Evolutionary conservation across 2,113 vertebrate species (phyloP).

Genomic region (Carassius gibelio): DNA sequence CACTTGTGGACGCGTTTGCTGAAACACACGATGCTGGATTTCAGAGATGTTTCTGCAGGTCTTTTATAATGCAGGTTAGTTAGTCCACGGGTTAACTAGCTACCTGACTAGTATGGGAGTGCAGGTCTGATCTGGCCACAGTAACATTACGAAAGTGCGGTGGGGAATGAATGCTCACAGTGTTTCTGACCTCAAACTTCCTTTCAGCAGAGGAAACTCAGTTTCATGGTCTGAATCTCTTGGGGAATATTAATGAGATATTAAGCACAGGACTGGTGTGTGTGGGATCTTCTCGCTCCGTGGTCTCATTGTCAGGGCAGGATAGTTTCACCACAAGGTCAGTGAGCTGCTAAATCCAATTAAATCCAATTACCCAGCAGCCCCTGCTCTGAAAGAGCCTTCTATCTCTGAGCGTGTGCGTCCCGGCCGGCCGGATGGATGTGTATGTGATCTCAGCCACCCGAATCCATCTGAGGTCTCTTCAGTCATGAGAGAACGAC

Average conservation of each 20-base stretch:
- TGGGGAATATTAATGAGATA: not conserved
- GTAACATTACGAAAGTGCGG: no score
- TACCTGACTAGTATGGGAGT: no score
- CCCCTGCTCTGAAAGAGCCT: slow-evolving; percentile 50
- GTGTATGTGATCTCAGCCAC: not conserved
- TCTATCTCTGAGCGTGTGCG: slow-evolving; percentile 48
- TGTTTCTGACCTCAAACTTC: not conserved
- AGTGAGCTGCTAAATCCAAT: slow-evolving; percentile 67
- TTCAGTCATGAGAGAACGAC: not conserved
- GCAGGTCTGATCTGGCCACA: no score
- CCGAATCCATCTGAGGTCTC: not conserved
- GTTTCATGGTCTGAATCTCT: not conserved
- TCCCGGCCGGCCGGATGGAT: slow-evolving; percentile 20
- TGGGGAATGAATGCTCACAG: no score
- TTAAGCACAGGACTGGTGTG: not conserved
- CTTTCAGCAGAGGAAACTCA: not conserved
- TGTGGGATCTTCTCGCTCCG: not conserved
- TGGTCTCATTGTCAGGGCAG: slow-evolving; percentile 48
- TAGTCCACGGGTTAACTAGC: no score
- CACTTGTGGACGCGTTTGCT: no score
- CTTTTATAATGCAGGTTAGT: no score
- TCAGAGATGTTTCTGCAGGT: no score
- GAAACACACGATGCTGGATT: no score
- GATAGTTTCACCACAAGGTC: slow-evolving; percentile 63
- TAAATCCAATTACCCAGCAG: slow-evolving; percentile 65